These are phyloP conservation scores for Sebastes oblongus DNA, from an alignment of 2,797 vertebrate species.

Conservation along the genomic window DNA sequence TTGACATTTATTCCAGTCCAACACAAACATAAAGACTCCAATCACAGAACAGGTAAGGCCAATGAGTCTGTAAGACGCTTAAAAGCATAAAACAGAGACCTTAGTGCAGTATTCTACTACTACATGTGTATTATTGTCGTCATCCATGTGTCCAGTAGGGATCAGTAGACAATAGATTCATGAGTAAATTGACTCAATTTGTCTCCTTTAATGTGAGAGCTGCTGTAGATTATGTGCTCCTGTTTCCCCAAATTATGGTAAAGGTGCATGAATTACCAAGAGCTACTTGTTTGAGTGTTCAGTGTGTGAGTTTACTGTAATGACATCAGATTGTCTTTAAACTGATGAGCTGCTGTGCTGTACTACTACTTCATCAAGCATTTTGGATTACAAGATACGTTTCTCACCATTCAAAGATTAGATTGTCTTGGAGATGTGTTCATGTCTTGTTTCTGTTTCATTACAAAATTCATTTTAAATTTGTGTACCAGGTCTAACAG, in stretches of 20 bases:
- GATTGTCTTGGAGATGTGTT: neutral
- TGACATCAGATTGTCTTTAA: neutral
- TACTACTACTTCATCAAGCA: neutral
- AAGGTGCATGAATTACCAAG: neutral
- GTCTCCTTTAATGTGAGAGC: neutral
- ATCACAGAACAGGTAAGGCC: neutral
- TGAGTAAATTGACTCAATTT: neutral
- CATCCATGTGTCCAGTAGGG: neutral
- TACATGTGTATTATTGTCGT: neutral
- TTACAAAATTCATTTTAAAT: neutral
- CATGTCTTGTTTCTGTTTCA: neutral
- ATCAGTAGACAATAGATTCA: neutral
- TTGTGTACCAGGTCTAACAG: neutral
- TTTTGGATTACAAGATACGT: neutral
- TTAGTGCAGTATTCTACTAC: neutral
- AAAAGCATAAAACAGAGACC: neutral
- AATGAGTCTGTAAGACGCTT: neutral
- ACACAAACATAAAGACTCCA: constrained; percentile 1
- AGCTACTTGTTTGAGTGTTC: neutral
- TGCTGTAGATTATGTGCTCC: neutral
- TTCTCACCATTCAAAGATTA: neutral
- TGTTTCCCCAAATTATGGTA: neutral
- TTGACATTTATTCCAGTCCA: constrained; percentile 1
- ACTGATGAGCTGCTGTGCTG: neutral
- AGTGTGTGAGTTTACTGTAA: neutral